Conservation (phyloP, 2,113 vertebrate genomes). For the Hippocampus barbouri region DNA sequence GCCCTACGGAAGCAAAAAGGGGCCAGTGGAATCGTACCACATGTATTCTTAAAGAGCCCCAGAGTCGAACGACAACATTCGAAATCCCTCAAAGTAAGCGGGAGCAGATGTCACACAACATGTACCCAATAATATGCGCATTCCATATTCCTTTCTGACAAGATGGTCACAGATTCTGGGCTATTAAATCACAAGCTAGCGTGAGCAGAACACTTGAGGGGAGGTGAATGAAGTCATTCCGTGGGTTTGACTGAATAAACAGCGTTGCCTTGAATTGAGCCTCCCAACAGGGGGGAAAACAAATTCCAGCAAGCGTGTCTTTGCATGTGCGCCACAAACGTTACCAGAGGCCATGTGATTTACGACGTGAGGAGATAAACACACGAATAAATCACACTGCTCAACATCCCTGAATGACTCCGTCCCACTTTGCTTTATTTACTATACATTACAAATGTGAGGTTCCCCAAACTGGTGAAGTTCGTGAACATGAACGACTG, state of each 20-base stretch:
- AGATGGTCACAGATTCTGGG: background rate
- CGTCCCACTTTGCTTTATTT: too few relatives aligned
- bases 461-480: too few relatives aligned
- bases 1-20: background rate
- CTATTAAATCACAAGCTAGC: background rate
- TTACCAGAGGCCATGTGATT: conserved; percentile 3
- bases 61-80: background rate
- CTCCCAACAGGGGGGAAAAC: background rate
- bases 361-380: conserved; percentile 9
- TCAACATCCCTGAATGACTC: background rate
- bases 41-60: conserved; percentile 5
- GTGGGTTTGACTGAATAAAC: too few relatives aligned
- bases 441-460: too few relatives aligned
- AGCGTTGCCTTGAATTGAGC: too few relatives aligned
- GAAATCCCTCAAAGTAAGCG: background rate
- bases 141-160: background rate
- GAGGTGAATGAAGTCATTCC: too few relatives aligned
- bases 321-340: conserved; percentile 1
- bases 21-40: background rate
- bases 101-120: background rate
- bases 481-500: too few relatives aligned
- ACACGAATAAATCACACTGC: background rate
- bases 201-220: too few relatives aligned
- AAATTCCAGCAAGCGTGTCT: conserved; percentile 26
- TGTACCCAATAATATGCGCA: conserved; percentile 5